Evolutionary conservation across 2,113 vertebrate genomes (phyloP).

Genomic region (Otocyon megalotis): DNA sequence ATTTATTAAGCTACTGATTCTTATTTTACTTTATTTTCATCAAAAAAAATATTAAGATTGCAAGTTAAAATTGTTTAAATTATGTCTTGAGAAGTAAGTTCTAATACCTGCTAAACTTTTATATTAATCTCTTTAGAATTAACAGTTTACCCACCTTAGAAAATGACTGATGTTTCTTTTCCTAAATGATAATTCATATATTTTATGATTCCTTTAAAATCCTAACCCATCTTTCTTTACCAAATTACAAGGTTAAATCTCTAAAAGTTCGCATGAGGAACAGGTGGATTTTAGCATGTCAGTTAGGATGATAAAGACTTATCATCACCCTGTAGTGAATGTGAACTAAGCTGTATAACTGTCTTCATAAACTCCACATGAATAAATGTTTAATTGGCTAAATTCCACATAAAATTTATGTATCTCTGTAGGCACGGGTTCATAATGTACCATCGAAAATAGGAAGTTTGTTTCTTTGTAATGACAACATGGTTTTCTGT

Average conservation of each 20-base stretch:
- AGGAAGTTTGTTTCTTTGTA: not conserved
- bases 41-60: not conserved
- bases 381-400: not conserved
- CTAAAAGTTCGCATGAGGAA: no score
- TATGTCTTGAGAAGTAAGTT: not conserved
- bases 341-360: not conserved
- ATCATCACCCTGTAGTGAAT: no score
- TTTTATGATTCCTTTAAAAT: no score
- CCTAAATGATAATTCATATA: no score
- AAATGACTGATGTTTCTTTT: no score
- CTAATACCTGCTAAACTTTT: no score
- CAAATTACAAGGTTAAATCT: no score
- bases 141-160: no score
- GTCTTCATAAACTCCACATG: slow-evolving; percentile 41
- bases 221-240: no score
- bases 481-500: not conserved
- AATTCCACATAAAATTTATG: not conserved
- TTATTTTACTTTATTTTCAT: slow-evolving; percentile 42
- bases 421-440: not conserved
- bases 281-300: no score
- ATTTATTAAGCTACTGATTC: not conserved
- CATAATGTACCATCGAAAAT: not conserved
- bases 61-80: not conserved
- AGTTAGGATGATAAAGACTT: no score
- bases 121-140: no score